Conservation (phyloP, 53 echinoderm and acorn worm genomes). For the Stichopus horrens region DNA sequence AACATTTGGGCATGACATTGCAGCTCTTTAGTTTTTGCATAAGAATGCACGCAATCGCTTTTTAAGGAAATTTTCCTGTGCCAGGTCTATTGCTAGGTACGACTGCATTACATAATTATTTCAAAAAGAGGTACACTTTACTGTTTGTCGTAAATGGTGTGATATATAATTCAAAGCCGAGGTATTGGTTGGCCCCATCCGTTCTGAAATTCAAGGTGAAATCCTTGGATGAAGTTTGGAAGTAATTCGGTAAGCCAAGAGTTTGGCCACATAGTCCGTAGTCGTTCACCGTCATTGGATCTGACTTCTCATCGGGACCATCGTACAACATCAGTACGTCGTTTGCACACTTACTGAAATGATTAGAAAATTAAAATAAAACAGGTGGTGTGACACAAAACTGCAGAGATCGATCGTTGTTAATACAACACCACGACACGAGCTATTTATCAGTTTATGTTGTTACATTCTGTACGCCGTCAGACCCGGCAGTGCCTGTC, state of each 20-base stretch:
- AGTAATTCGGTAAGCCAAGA: conserved; percentile 77
- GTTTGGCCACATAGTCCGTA: conserved; percentile 70
- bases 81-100: too few relatives aligned
- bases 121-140: not conserved
- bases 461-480: too few relatives aligned
- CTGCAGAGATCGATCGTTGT: too few relatives aligned
- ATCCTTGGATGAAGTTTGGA: conserved; percentile 38
- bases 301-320: conserved; percentile 25
- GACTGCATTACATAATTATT: too few relatives aligned
- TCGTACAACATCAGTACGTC: conserved; percentile 67
- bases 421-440: too few relatives aligned
- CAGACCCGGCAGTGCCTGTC: too few relatives aligned
- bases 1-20: too few relatives aligned
- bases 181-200: conserved; percentile 45
- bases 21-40: too few relatives aligned
- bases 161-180: conserved; percentile 59
- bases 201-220: conserved; percentile 68
- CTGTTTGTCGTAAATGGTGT: conserved; percentile 62
- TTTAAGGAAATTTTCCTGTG: too few relatives aligned
- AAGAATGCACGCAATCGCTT: too few relatives aligned
- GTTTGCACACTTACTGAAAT: conserved; percentile 35
- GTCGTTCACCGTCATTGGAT: conserved; percentile 15
- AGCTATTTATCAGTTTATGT: too few relatives aligned
- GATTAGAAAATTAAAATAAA: not conserved
- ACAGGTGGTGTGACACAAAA: too few relatives aligned